phyloP scores from a whole-genome alignment of 2,113 vertebrate species.

The Panthera uncia region DNA sequence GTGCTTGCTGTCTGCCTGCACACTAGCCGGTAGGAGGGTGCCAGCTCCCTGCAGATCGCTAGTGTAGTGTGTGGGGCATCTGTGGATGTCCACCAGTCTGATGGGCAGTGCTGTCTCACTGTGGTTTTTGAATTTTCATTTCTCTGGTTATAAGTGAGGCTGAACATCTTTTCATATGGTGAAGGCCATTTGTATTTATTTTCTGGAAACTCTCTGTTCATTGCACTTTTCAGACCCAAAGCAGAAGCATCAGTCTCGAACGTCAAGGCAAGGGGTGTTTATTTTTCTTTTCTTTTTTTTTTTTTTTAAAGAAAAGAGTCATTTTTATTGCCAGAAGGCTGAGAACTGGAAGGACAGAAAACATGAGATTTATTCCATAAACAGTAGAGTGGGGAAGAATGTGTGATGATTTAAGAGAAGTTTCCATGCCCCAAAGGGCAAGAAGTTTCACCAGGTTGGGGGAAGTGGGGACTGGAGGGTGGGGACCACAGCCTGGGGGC shows the following conservation, averaged over 20 bases:
- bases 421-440: neutral
- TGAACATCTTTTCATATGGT: neutral
- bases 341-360: neutral
- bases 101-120: neutral
- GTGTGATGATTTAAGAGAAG: neutral
- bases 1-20: too few species aligned
- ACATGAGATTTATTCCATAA: neutral
- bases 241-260: neutral
- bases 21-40: neutral
- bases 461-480: neutral
- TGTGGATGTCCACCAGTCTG: rapidly evolving
- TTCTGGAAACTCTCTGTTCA: neutral
- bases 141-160: neutral
- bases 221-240: neutral
- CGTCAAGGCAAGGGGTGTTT: neutral
- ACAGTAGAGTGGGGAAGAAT: neutral
- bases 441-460: neutral
- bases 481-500: neutral
- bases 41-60: neutral
- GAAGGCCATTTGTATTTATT: neutral
- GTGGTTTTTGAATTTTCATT: neutral
- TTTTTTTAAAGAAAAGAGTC: neutral
- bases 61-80: neutral
- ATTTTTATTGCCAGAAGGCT: neutral
- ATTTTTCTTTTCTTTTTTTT: neutral